phyloP scores from a whole-genome alignment of 2,797 vertebrate genomes.

The Scolopax bukidnonensis region DNA sequence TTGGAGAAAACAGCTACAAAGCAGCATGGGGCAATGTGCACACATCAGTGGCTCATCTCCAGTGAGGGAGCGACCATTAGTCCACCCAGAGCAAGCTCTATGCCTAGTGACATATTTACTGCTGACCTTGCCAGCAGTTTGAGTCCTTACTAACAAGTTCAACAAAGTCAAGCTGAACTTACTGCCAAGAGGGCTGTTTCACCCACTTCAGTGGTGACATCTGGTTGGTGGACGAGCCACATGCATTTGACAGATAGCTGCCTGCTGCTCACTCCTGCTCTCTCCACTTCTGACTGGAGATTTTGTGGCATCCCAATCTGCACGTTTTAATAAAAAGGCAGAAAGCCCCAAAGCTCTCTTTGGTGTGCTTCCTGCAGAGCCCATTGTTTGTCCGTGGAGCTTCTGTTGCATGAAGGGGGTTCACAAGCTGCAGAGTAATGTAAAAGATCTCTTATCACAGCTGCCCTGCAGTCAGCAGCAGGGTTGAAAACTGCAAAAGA shows the following conservation, averaged over 20 bases:
- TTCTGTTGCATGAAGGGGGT: neutral
- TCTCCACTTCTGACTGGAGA: neutral
- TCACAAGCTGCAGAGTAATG: neutral
- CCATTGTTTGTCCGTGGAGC: neutral
- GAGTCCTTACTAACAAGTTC: neutral
- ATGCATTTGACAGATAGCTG: neutral
- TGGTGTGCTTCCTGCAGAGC: neutral
- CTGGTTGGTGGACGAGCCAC: neutral
- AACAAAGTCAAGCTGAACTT: neutral
- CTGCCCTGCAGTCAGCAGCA: neutral
- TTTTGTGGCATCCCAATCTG: neutral
- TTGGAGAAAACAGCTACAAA: neutral
- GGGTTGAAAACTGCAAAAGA: neutral
- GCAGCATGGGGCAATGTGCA: neutral
- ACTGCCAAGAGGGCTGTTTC: neutral
- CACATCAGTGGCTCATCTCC: neutral
- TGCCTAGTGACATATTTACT: neutral
- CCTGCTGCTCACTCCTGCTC: neutral
- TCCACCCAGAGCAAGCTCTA: neutral
- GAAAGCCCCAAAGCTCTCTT: neutral
- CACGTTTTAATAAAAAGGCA: neutral
- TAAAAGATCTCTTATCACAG: neutral
- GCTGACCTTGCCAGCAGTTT: neutral
- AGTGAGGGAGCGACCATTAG: neutral
- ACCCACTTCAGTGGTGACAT: neutral